Base-by-base conservation (phyloP, 2,797 vertebrate genomes). In the Carduelis carduelis region DNA sequence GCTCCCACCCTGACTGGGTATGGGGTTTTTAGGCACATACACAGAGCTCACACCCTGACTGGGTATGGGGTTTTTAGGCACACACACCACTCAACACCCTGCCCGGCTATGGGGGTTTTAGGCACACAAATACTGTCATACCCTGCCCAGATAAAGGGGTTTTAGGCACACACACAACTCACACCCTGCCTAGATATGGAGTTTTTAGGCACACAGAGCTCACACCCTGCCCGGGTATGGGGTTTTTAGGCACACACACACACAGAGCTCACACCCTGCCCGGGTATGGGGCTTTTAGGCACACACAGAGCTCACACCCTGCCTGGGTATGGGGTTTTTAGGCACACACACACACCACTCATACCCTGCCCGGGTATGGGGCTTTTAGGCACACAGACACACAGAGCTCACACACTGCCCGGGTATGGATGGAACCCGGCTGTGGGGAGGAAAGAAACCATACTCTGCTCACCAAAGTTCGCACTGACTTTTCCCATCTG, bases 381-480 rank as follows among this genome's bases (percentile, higher is more conserved):
- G 9, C 11, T 52, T 57, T 50, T 21, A 39, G 17, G 17, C 22
- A 39, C 23, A 61, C 28, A 75, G 27, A 46, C 37, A 32, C 15
- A 24, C 18, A 43, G 18, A 8, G 41, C 1, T n/a, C 55, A 74
- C 8, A 19, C 16, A 15, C 15, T 37, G 4, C 6, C 12, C 5
- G 3, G 7, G 0, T 37, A 11, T 52, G 21, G 34, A 9, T 8
- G 19, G 11, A 39, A 28, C 0, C 3, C 12, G 28, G 23, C 37
- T 14, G 32, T 1, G 30, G 5, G 0, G 11, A 53, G 21, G 6
- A 47, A 28, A 35, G 9, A 5, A 44, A 23, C 5, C 27, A 3
- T 16, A 0, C 28, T 2, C 26, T 3, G 4, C 2, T 37, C 34
- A 23, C 27, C n/a, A 4, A 37, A 28, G 9, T 4, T 1, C 6